These are phyloP conservation scores for Agrochola lychnidis DNA, from an alignment of 2,888 invertebrate genomes.

Conservation along the genomic window DNA sequence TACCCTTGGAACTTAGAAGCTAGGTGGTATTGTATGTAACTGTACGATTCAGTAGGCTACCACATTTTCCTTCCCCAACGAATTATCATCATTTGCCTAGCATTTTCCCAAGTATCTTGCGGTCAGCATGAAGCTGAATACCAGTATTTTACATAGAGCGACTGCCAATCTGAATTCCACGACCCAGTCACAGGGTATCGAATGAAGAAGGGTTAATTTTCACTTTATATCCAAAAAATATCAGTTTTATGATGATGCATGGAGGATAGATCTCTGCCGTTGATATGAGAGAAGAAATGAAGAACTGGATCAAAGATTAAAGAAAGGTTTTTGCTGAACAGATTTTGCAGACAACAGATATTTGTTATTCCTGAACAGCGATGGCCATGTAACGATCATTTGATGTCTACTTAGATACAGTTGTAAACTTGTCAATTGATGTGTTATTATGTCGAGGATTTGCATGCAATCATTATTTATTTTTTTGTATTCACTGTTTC, in stretches of 20 bases:
- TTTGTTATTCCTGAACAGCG: background rate
- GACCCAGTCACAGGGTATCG: background rate
- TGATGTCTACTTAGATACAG: constrained; percentile 22
- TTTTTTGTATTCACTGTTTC: constrained; percentile 18
- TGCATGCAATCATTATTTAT: constrained; percentile 29
- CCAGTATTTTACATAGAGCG: background rate
- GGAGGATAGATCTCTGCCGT: background rate
- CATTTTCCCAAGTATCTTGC: background rate
- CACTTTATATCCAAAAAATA: background rate
- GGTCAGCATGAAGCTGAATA: background rate
- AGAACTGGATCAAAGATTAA: background rate
- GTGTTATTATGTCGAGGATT: constrained; percentile 45
- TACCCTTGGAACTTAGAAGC: constrained; percentile 12
- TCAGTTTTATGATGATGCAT: background rate
- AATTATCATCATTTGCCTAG: background rate
- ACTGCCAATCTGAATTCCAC: background rate
- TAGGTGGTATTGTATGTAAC: background rate
- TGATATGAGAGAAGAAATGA: background rate
- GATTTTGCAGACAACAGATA: background rate
- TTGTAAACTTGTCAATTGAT: constrained; percentile 44
- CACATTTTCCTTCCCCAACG: background rate
- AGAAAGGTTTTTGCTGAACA: background rate
- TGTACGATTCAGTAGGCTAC: background rate
- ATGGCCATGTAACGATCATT: constrained; percentile 25
- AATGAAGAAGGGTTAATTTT: background rate